Base-by-base conservation (phyloP, 2,113 vertebrate genomes). In the Archilochus colubris region DNA sequence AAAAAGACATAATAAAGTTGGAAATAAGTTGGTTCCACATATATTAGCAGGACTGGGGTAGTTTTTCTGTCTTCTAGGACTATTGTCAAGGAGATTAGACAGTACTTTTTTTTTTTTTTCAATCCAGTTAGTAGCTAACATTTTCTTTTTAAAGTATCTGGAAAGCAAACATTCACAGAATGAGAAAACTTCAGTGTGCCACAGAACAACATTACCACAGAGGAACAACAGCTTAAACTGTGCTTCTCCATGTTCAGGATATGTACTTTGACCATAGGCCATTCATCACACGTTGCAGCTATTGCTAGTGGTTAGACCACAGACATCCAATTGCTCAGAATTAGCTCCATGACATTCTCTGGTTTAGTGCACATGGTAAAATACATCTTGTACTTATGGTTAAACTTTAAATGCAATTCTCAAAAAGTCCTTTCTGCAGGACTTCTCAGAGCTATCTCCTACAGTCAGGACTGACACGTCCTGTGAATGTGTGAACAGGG, bases 271-370 rank as follows among this genome's bases (percentile, higher is more conserved):
- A 95, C 95, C 95, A 87, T 76, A 77, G 91, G 50, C 92, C 88
- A 91, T 94, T 88, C 88, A 96, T 96, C 96, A 96, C 21, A 59
- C 4, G 0, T 11, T 84, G 59, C 88, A 96, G 92, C 95, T 96
- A 66, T 63, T 91, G 91, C 86, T 87, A n/a, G 92, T 96, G 95
- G 95, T 95, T 96, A 96, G 92, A 97, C 88, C 94, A 96, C 93
- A 96, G 94, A 95, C 94, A 96, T 94, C 83, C 92, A 95, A 77
- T 95, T 96, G 81, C 94, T 96, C 92, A 70, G 74, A 96, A 93
- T 91, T 88, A 95, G 63, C 84, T 96, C 55, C 73, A 84, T 84
- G 92, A 95, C 92, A 90, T 92, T 94, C 88, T 94, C 90, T 69
- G 86, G 89, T 83, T 94, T 27, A 90, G 82, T 58, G 62, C 88